These are phyloP conservation scores for Drosophila silvestris DNA, from an alignment of 2,888 invertebrate species.

Conservation along the genomic window DNA sequence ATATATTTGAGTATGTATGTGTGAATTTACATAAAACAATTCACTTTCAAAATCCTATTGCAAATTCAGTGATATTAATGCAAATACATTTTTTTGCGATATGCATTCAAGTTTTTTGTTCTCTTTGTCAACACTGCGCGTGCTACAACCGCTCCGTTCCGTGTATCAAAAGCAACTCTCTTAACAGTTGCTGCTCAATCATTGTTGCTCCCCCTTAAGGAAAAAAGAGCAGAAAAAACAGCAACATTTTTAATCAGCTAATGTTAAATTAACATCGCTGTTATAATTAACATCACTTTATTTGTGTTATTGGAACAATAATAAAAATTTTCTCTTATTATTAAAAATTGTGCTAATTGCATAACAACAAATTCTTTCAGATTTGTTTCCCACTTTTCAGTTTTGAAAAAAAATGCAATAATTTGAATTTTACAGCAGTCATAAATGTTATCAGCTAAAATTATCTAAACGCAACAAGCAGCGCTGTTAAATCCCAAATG, in stretches of 20 bases:
- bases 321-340: neutral
- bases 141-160: constrained; percentile 28
- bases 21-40: neutral
- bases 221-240: neutral
- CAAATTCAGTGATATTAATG: constrained; percentile 5
- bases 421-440: neutral
- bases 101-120: constrained; percentile 26
- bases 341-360: neutral
- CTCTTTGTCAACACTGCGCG: constrained; percentile 19
- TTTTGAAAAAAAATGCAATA: neutral
- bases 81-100: constrained; percentile 16
- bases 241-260: neutral
- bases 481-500: neutral
- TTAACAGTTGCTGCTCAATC: constrained; percentile 1
- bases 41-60: constrained; percentile 2
- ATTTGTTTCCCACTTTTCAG: neutral
- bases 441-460: neutral
- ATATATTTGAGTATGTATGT: neutral
- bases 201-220: neutral
- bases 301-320: neutral
- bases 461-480: neutral
- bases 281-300: constrained; percentile 11
- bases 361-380: neutral
- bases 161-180: constrained; percentile 27
- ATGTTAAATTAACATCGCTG: constrained; percentile 8